phyloP scores from a whole-genome alignment of 2,888 invertebrate species.

The Icerya purchasi region DNA sequence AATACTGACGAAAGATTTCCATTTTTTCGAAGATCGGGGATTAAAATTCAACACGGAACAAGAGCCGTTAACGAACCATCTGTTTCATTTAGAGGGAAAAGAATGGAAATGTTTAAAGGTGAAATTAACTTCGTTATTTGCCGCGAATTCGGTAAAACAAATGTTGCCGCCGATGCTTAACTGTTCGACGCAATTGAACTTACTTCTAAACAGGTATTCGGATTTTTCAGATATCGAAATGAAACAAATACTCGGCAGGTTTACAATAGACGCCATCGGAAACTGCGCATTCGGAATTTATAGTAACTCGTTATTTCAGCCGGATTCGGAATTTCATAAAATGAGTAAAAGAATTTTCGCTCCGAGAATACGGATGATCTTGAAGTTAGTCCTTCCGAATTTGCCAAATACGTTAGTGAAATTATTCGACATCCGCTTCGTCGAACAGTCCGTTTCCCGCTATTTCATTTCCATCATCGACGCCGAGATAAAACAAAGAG shows the following conservation, averaged over 20 bases:
- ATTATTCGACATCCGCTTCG: conserved; percentile 8
- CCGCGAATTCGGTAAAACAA: not conserved
- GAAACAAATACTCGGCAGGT: conserved; percentile 19
- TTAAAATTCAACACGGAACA: conserved; percentile 2
- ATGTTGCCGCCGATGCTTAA: conserved; percentile 1
- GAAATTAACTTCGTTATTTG: conserved; percentile 7
- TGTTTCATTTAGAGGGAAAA: conserved; percentile 9
- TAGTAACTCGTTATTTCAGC: conserved; percentile 12
- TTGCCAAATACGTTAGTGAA: conserved; percentile 2
- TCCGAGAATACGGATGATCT: conserved; percentile 5
- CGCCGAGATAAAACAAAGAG: not conserved
- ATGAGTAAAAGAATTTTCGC: conserved; percentile 8
- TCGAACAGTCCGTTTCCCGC: not conserved
- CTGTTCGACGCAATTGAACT: conserved; percentile 1
- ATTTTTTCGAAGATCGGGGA: conserved; percentile 5
- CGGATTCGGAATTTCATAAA: conserved; percentile 1
- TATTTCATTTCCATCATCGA: conserved; percentile 1
- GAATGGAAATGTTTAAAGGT: conserved; percentile 1
- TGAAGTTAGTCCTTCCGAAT: conserved; percentile 8
- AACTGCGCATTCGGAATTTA: conserved; percentile 29
- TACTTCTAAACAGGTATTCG: not conserved
- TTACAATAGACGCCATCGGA: conserved; percentile 30
- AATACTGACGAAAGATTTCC: conserved; percentile 3
- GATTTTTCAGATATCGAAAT: conserved; percentile 3
- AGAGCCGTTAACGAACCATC: conserved; percentile 7